phyloP scores from a whole-genome alignment of 2,113 vertebrate species.

The Megaceryle maxima region DNA sequence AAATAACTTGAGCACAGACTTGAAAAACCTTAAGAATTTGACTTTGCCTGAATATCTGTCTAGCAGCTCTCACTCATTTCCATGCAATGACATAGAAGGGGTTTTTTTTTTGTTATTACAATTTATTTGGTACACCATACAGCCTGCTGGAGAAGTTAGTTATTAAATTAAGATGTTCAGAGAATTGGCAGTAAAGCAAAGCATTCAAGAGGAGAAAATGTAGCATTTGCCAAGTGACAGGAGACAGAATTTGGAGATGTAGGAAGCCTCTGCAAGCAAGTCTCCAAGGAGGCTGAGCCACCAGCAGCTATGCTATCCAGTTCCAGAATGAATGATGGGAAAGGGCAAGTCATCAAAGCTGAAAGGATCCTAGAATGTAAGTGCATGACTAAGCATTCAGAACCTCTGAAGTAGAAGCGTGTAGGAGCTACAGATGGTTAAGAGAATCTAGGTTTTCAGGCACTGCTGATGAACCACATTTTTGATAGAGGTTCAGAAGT shows the following conservation, averaged over 20 bases:
- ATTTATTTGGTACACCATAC: neutral
- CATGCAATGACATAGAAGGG: neutral
- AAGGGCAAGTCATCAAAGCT: neutral
- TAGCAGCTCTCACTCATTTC: neutral
- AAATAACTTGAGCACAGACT: neutral
- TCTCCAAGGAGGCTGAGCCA: neutral
- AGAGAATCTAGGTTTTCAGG: neutral
- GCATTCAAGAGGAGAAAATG: neutral
- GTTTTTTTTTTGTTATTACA: neutral
- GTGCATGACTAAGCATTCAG: neutral
- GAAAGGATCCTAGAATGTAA: neutral
- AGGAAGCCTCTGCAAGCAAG: neutral
- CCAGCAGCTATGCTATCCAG: neutral
- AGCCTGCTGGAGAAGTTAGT: neutral
- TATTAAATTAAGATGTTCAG: neutral
- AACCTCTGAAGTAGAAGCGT: neutral
- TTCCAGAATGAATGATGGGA: neutral
- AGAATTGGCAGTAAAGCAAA: neutral
- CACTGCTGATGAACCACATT: neutral
- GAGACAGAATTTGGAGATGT: neutral
- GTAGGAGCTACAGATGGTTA: neutral
- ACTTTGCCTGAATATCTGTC: neutral
- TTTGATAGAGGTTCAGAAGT: neutral
- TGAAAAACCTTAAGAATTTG: neutral
- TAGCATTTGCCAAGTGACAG: neutral